Evolutionary conservation across 2,888 invertebrate genomes (phyloP).

Genomic region (Dichetophora obliterata): DNA sequence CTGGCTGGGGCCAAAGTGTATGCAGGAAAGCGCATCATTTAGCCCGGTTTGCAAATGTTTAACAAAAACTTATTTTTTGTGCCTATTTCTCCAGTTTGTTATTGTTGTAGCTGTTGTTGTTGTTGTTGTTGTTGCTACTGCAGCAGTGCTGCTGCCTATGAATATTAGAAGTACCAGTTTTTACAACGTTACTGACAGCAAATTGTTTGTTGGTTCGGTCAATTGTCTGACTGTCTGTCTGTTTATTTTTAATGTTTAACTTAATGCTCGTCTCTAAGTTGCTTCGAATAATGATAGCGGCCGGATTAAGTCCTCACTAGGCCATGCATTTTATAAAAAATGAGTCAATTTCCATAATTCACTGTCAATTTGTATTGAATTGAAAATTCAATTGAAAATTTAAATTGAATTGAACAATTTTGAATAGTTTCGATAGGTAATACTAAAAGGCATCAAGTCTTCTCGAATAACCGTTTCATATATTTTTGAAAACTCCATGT

Average conservation of each 20-base stretch:
- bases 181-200: constrained; percentile 10
- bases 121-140: background rate
- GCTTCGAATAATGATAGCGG: background rate
- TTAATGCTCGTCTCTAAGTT: background rate
- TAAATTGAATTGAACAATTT: too few species aligned
- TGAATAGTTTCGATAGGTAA: too few species aligned
- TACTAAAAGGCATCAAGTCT: too few species aligned
- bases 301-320: too few species aligned
- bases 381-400: too few species aligned
- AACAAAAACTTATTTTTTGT: background rate
- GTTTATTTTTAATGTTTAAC: background rate
- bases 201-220: background rate
- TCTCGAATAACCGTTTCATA: too few species aligned
- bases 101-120: background rate
- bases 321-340: too few species aligned
- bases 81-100: background rate
- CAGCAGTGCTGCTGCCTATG: too few species aligned
- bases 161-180: background rate
- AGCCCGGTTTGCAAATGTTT: constrained; percentile 10
- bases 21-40: constrained; percentile 11
- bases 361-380: too few species aligned
- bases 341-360: too few species aligned
- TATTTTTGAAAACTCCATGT: too few species aligned
- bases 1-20: background rate
- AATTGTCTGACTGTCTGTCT: constrained; percentile 8